phyloP scores from a whole-genome alignment of 2,797 vertebrate genomes.

The Percopsis omiscomaycus region DNA sequence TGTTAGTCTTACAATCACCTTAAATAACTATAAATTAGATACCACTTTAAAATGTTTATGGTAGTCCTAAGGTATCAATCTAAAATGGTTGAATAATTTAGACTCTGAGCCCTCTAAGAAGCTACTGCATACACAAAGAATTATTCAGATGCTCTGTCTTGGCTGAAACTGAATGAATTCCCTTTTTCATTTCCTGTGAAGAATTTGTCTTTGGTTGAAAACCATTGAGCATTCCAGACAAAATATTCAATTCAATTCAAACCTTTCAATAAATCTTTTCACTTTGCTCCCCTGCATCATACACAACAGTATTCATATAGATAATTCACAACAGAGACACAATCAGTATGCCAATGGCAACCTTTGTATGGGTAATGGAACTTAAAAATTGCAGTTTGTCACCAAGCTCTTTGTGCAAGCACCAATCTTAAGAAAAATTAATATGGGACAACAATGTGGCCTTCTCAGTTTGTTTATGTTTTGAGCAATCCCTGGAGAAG shows the following conservation, averaged over 20 bases:
- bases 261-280: background rate
- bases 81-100: background rate
- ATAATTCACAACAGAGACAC: background rate
- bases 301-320: background rate
- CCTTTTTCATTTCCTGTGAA: background rate
- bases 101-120: background rate
- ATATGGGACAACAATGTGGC: background rate
- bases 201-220: background rate
- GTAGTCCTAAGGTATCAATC: too few species aligned
- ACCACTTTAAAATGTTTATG: too few species aligned
- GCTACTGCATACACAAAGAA: background rate
- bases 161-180: constrained; percentile 2
- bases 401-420: background rate
- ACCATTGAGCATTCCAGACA: background rate
- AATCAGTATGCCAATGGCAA: background rate
- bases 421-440: background rate
- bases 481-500: background rate
- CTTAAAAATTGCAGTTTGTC: background rate
- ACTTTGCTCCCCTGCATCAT: background rate
- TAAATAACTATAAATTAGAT: background rate
- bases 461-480: background rate
- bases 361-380: background rate
- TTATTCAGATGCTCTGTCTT: constrained; percentile 1
- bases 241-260: constrained; percentile 5
- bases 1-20: too few species aligned